Conservation (phyloP, 2,113 vertebrate genomes). For the Poicephalus meyeri region DNA sequence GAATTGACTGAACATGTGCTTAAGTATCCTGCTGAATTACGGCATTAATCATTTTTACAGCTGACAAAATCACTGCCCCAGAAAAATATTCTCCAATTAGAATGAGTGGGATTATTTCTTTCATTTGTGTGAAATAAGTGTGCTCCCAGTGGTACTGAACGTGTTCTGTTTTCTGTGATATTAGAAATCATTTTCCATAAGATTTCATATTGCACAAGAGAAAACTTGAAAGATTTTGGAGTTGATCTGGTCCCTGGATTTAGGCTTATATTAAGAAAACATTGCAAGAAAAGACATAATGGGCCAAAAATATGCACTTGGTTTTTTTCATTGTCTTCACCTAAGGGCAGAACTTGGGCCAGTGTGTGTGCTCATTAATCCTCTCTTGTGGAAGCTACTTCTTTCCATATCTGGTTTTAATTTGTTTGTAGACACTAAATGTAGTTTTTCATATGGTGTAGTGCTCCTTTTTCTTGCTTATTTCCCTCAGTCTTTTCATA, state of each 20-base stretch:
- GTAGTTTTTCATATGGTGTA: not conserved
- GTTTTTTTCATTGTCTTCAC: slow-evolving; percentile 44
- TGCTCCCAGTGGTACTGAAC: slow-evolving; percentile 43
- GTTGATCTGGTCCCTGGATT: slow-evolving; percentile 53
- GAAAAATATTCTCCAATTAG: slow-evolving; percentile 73
- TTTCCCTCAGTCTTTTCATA: slow-evolving; percentile 21
- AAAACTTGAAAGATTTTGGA: slow-evolving; percentile 53
- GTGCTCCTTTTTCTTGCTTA: not conserved
- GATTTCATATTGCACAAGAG: slow-evolving; percentile 65
- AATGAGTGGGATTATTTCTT: slow-evolving; percentile 62
- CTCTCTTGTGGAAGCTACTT: slow-evolving; percentile 30
- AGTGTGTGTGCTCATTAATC: slow-evolving; percentile 14
- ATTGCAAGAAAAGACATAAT: not conserved
- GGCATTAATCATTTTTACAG: slow-evolving; percentile 70
- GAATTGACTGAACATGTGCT: slow-evolving; percentile 71
- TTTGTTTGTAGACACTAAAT: slow-evolving; percentile 23
- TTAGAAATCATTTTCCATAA: slow-evolving; percentile 62
- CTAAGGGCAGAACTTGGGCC: slow-evolving; percentile 27
- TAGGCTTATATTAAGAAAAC: slow-evolving; percentile 56
- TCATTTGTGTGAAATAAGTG: slow-evolving; percentile 61
- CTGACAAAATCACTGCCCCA: slow-evolving; percentile 68
- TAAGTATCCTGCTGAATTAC: slow-evolving; percentile 64
- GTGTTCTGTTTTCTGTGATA: slow-evolving; percentile 55
- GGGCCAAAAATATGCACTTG: slow-evolving; percentile 24
- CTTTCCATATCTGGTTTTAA: slow-evolving; percentile 53